Conservation (phyloP, 2,113 vertebrate species). For the Bagarius yarrelli region DNA sequence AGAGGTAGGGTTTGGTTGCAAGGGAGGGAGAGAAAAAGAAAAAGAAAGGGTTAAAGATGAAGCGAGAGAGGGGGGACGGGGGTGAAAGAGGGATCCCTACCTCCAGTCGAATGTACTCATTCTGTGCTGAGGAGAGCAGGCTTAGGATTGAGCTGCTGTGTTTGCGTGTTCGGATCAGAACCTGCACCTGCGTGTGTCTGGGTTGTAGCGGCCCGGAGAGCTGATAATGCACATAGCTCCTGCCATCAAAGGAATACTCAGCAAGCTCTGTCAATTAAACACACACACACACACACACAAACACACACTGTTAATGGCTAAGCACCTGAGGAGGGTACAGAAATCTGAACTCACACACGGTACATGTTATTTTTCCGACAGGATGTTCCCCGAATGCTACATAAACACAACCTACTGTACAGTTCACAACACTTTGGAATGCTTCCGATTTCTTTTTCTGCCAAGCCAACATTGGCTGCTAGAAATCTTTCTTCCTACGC, state of each 20-base stretch:
- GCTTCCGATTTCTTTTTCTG: slow-evolving; percentile 26
- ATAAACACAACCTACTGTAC: slow-evolving; percentile 32
- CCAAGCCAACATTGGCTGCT: slow-evolving; percentile 30
- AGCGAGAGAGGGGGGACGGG: no score
- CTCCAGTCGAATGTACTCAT: slow-evolving; percentile 80
- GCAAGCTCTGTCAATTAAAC: slow-evolving; percentile 71
- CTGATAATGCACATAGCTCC: slow-evolving; percentile 77
- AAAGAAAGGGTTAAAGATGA: slow-evolving; percentile 30
- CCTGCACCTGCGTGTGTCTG: slow-evolving; percentile 73
- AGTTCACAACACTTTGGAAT: slow-evolving; percentile 26
- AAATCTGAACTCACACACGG: not conserved
- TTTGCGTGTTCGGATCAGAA: slow-evolving; percentile 80
- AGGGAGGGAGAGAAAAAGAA: slow-evolving; percentile 25
- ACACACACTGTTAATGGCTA: slow-evolving; percentile 9
- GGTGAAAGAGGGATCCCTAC: slow-evolving; percentile 60
- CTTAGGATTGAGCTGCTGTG: slow-evolving; percentile 73
- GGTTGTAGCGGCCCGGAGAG: slow-evolving; percentile 63
- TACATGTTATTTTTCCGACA: slow-evolving; percentile 4
- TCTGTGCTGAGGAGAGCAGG: slow-evolving; percentile 74
- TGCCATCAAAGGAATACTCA: slow-evolving; percentile 78
- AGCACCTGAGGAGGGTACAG: not conserved
- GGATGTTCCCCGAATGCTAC: slow-evolving; percentile 13
- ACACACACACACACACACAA: slow-evolving; percentile 39
- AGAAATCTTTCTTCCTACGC: slow-evolving; percentile 40
- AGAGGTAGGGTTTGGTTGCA: not conserved